phyloP scores from a whole-genome alignment of 2,113 vertebrate genomes.

The Tonatia bakeri region DNA sequence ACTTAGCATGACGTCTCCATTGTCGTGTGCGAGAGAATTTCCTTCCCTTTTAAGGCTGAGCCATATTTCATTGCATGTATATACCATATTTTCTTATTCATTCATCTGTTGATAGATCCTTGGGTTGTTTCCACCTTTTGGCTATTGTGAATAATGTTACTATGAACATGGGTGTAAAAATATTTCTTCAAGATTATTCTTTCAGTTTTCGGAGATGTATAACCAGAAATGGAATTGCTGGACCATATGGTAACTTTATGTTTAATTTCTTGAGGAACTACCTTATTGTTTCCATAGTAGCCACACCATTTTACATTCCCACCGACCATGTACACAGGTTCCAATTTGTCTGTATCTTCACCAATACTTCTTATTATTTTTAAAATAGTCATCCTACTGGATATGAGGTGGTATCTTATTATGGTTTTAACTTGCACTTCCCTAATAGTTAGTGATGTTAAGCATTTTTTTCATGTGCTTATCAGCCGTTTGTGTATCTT shows the following conservation, averaged over 20 bases:
- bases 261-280: background rate
- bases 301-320: background rate
- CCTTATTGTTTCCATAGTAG: accelerated
- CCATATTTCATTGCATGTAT: accelerated
- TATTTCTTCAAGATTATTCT: background rate
- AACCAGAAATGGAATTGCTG: background rate
- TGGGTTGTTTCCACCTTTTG: background rate
- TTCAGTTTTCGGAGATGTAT: background rate
- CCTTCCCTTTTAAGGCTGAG: background rate
- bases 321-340: background rate
- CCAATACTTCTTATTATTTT: background rate
- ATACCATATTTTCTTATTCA: background rate
- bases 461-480: background rate
- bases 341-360: background rate
- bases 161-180: background rate
- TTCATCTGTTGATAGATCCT: background rate
- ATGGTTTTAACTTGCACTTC: background rate
- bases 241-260: background rate
- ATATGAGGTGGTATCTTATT: background rate
- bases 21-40: background rate
- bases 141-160: background rate
- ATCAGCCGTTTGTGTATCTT: background rate
- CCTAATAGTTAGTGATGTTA: background rate
- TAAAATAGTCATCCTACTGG: background rate
- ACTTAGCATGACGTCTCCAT: background rate